phyloP scores from a whole-genome alignment of 2,113 vertebrate genomes.

The Muscicapa adusta region DNA sequence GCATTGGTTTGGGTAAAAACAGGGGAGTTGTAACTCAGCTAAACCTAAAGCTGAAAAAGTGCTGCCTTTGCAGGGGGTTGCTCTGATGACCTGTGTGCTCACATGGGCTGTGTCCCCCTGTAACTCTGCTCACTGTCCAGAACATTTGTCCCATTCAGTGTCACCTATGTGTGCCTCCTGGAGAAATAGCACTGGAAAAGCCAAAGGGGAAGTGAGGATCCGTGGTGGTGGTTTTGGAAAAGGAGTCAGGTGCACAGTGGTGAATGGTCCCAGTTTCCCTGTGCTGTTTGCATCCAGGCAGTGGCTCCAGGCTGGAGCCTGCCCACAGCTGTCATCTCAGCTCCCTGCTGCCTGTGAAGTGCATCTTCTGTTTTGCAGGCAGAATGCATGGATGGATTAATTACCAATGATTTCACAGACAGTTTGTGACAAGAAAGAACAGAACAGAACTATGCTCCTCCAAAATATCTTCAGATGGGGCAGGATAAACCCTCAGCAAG shows the following conservation, averaged over 20 bases:
- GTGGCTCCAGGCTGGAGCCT: neutral
- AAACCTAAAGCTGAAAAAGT: neutral
- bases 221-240: neutral
- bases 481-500: neutral
- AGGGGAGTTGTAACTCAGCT: neutral
- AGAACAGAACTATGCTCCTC: neutral
- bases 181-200: neutral
- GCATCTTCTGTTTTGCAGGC: neutral
- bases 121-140: neutral
- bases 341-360: neutral
- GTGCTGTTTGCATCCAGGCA: accelerated
- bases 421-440: neutral
- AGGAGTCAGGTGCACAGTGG: neutral
- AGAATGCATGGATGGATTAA: accelerated
- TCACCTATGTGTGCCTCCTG: neutral
- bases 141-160: neutral
- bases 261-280: neutral
- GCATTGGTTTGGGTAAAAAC: neutral
- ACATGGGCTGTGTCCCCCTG: accelerated
- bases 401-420: accelerated
- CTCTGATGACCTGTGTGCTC: neutral
- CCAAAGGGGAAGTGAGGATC: accelerated
- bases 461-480: neutral
- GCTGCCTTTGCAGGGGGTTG: accelerated
- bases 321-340: neutral